Conservation (phyloP, 37 sponge, comb jelly and placozoan genomes). For the Dysidea cf. avara region DNA sequence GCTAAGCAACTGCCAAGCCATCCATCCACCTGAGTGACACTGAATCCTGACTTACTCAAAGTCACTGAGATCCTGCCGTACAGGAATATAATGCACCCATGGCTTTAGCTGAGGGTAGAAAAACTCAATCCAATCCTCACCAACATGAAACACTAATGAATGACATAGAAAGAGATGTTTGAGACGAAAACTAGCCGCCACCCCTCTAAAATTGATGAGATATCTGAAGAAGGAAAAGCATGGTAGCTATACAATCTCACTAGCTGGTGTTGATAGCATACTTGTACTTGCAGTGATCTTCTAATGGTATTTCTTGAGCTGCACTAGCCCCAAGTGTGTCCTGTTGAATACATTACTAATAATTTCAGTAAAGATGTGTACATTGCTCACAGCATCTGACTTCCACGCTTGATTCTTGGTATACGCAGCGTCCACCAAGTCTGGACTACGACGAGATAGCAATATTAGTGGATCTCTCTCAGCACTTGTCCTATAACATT, state of each 20-base stretch:
- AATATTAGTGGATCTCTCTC: slow-evolving; percentile 84
- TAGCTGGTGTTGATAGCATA: slow-evolving; percentile 10
- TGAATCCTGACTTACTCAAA: slow-evolving; percentile 48
- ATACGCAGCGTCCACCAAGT: slow-evolving; percentile 79
- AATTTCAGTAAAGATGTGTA: neutral
- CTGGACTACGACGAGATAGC: slow-evolving; percentile 65
- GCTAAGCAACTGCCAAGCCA: neutral
- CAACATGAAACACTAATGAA: slow-evolving; percentile 87
- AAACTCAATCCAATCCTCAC: slow-evolving; percentile 89
- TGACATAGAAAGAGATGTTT: slow-evolving; percentile 85
- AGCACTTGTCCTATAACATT: slow-evolving; percentile 58
- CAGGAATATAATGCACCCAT: slow-evolving; percentile 89
- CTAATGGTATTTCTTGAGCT: slow-evolving; percentile 60
- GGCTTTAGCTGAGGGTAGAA: slow-evolving; percentile 79
- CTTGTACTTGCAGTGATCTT: slow-evolving; percentile 91
- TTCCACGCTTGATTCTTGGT: slow-evolving; percentile 96
- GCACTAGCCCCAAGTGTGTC: slow-evolving; percentile 80
- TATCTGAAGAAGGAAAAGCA: slow-evolving; percentile 60
- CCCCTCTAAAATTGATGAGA: slow-evolving; percentile 89
- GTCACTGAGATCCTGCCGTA: slow-evolving; percentile 41
- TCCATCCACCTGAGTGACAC: neutral
- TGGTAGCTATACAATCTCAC: neutral
- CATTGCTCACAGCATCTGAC: slow-evolving; percentile 56
- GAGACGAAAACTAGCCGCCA: slow-evolving; percentile 89
- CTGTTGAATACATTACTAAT: slow-evolving; percentile 10